phyloP scores from a whole-genome alignment of 2,113 vertebrate genomes.

The Mellivora capensis region DNA sequence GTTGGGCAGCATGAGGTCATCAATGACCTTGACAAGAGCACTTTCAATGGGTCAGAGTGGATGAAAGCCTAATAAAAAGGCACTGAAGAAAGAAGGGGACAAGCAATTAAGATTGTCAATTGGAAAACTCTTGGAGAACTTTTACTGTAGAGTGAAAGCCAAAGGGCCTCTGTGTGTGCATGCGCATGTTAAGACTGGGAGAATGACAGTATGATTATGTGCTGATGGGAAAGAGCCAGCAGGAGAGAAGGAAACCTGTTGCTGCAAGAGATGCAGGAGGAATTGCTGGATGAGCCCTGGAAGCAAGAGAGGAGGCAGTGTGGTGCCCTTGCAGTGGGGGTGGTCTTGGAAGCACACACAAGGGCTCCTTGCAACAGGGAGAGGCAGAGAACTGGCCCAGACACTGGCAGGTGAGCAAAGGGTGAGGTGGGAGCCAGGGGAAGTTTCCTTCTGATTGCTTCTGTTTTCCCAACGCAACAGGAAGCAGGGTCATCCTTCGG shows the following conservation, averaged over 20 bases:
- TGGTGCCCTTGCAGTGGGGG: rapidly evolving
- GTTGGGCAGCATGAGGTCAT: neutral
- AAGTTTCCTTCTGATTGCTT: neutral
- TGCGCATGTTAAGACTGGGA: rapidly evolving
- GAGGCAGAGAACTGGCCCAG: neutral
- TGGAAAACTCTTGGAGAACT: neutral
- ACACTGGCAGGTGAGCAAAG: neutral
- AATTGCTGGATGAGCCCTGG: neutral
- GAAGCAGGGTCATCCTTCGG: neutral
- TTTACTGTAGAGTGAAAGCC: neutral
- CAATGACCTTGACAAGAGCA: neutral
- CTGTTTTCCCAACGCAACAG: neutral
- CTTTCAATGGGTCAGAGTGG: neutral
- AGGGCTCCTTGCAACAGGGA: neutral
- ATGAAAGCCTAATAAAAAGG: neutral
- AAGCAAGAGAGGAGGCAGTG: too few relatives aligned
- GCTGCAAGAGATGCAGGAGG: neutral
- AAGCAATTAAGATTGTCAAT: neutral
- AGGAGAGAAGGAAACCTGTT: neutral
- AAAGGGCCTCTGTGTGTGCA: neutral
- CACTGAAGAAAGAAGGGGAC: neutral
- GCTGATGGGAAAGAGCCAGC: neutral
- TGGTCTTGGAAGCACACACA: neutral
- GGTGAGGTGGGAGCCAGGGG: neutral
- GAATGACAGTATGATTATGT: neutral